Evolutionary conservation across 2,113 vertebrate species (phyloP).

Genomic region (Antigone vipio): DNA sequence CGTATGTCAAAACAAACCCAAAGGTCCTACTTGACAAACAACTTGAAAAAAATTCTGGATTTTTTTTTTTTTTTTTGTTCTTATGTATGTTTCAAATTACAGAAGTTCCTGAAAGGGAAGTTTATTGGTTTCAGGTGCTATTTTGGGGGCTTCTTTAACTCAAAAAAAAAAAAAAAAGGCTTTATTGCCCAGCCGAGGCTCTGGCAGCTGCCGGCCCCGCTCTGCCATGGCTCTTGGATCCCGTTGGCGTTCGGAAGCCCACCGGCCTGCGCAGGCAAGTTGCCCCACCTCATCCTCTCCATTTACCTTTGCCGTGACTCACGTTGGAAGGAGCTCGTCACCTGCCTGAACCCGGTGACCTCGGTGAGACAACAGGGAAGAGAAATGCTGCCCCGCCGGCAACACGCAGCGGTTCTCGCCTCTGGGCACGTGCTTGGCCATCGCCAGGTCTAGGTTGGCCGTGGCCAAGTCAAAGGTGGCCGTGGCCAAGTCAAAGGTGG

Average conservation of each 20-base stretch:
- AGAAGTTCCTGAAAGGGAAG: constrained; percentile 69
- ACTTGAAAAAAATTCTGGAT: not conserved
- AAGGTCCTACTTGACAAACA: not conserved
- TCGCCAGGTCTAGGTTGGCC: not conserved
- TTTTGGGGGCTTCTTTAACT: constrained; percentile 41
- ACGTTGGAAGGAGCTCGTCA: not conserved
- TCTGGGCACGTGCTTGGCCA: not conserved
- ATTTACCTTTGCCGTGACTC: not conserved
- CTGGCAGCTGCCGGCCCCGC: not conserved
- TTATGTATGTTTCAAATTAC: constrained; percentile 56
- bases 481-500: not conserved
- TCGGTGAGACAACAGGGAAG: not conserved
- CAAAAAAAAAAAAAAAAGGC: not conserved
- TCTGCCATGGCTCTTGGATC: not conserved
- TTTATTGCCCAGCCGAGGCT: not conserved
- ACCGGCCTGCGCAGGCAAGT: not conserved
- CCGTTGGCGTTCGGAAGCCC: not conserved
- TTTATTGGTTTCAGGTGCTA: constrained; percentile 69
- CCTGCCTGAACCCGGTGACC: not conserved
- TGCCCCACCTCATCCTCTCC: not conserved
- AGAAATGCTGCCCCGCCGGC: fast-evolving
- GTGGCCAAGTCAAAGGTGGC: not conserved
- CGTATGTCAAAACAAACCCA: not conserved
- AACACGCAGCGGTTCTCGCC: fast-evolving
- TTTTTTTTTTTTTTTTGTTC: not conserved